Evolutionary conservation across 2,113 vertebrate genomes (phyloP).

Genomic region (Python bivittatus): DNA sequence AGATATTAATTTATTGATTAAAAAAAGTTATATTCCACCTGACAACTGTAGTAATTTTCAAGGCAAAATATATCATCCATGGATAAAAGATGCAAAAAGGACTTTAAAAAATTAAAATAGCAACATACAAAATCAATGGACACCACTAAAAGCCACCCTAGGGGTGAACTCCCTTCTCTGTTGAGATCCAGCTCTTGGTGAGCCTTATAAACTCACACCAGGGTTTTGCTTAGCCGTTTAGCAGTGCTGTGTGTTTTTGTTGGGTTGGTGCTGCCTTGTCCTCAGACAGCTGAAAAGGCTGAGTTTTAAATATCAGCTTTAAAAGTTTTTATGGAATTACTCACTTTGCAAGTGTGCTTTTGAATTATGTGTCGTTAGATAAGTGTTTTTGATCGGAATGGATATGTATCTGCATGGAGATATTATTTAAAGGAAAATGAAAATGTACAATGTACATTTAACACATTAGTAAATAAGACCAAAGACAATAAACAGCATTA

Average conservation of each 20-base stretch:
- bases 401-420: neutral
- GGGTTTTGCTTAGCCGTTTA: neutral
- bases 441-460: neutral
- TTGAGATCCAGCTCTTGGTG: neutral
- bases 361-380: neutral
- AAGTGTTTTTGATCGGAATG: neutral
- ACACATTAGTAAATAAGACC: neutral
- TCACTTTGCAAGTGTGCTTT: neutral
- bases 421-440: neutral
- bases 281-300: neutral
- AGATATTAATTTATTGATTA: constrained; percentile 37
- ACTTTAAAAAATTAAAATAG: neutral
- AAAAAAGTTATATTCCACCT: neutral
- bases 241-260: neutral
- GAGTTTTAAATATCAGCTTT: neutral
- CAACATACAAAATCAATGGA: neutral
- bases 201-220: neutral
- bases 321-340: neutral
- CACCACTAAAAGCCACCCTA: neutral
- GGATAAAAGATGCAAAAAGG: neutral
- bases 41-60: neutral
- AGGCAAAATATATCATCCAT: neutral
- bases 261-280: neutral
- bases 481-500: neutral
- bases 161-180: neutral